Percentiles rank a stretch among this genome's conserved stretches.
phyloP scores from a whole-genome alignment of 1,140 invertebrate species.

The Calephelis nemesis region DNA sequence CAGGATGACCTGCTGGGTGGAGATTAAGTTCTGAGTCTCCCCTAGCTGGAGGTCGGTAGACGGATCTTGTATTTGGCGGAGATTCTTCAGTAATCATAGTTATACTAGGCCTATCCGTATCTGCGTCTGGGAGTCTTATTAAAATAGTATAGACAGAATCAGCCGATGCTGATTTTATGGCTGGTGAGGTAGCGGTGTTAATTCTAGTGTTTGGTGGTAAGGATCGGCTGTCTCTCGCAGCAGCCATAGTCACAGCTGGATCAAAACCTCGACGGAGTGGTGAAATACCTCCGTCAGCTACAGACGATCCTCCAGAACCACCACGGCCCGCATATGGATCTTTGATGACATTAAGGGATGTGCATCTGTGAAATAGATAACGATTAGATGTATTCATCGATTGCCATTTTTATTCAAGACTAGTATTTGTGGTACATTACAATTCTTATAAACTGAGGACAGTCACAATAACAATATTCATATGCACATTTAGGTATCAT shows the following conservation, averaged over 20 bases:
- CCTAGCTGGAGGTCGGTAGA: slow-evolving; percentile 65
- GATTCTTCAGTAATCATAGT: slow-evolving; percentile 91
- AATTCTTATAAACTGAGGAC: no score
- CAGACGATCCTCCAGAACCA: slow-evolving; percentile 59
- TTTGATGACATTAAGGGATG: slow-evolving; percentile 90
- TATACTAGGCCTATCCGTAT: slow-evolving; percentile 84
- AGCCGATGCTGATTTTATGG: slow-evolving; percentile 83
- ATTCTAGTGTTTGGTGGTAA: slow-evolving; percentile 75
- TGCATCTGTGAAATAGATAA: slow-evolving; percentile 79
- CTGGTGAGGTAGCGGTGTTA: slow-evolving; percentile 65
- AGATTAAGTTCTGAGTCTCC: slow-evolving; percentile 76
- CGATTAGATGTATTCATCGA: not conserved
- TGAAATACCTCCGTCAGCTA: slow-evolving; percentile 64
- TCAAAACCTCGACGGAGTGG: slow-evolving; percentile 64
- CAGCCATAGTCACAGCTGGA: slow-evolving; percentile 48
- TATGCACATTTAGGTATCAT: no score
- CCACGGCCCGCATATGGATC: slow-evolving; percentile 81
- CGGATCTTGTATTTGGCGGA: slow-evolving; percentile 62
- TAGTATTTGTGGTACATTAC: no score
- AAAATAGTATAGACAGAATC: slow-evolving; percentile 95
- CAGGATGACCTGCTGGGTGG: slow-evolving; percentile 70
- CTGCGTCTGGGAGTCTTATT: slow-evolving; percentile 87
- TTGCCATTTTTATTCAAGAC: not conserved
- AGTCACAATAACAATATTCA: no score
- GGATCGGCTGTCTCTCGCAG: slow-evolving; percentile 78